These are phyloP conservation scores for Galaxea fascicularis DNA, from an alignment of 92 coral and sea anemone genomes.

Conservation along the genomic window DNA sequence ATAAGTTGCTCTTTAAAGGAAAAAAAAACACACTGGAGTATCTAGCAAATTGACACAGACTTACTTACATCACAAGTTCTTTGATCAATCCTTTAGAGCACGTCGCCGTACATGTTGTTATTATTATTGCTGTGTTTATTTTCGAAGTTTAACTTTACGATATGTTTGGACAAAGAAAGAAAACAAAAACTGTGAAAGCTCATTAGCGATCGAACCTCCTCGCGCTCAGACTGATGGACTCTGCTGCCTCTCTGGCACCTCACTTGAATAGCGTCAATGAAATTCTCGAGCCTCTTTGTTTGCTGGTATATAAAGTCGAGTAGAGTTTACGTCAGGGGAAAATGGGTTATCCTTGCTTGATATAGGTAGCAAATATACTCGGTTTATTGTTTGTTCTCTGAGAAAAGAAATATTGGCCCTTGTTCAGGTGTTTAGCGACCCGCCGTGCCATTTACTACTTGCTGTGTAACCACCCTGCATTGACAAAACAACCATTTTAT, in stretches of 20 bases:
- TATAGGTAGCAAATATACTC: constrained; percentile 51
- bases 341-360: constrained; percentile 18
- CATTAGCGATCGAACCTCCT: constrained; percentile 52
- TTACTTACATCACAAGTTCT: constrained; percentile 17
- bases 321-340: constrained; percentile 28
- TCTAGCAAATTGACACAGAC: neutral
- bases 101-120: constrained; percentile 33
- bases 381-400: constrained; percentile 49
- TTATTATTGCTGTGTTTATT: constrained; percentile 32
- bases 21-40: neutral
- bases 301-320: constrained; percentile 11
- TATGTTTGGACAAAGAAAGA: constrained; percentile 46
- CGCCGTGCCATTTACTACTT: constrained; percentile 51
- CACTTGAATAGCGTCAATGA: constrained; percentile 26
- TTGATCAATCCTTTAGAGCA: constrained; percentile 3
- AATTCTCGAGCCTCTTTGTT: constrained; percentile 18
- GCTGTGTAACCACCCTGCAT: constrained; percentile 38
- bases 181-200: constrained; percentile 43
- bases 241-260: constrained; percentile 10
- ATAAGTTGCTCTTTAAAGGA: constrained; percentile 13
- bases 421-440: constrained; percentile 50
- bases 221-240: constrained; percentile 30
- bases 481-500: constrained; percentile 57
- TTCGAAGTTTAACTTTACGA: constrained; percentile 46
- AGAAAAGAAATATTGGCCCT: constrained; percentile 54